These are phyloP conservation scores for Mesorhabditis belari DNA, from an alignment of 2,888 invertebrate genomes.

Conservation along the genomic window DNA sequence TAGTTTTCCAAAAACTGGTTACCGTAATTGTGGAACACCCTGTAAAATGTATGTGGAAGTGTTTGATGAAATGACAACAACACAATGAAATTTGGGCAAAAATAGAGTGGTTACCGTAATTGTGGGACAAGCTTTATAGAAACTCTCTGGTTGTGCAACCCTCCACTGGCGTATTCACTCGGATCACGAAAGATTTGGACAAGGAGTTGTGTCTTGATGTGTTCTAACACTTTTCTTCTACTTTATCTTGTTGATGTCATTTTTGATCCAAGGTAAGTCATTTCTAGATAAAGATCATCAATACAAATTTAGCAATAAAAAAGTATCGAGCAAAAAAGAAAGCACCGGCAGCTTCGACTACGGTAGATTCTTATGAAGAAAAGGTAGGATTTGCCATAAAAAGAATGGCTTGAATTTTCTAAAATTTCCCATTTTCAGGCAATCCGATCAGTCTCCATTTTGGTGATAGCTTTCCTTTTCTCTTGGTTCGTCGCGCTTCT, in stretches of 20 bases:
- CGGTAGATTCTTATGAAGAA: not conserved
- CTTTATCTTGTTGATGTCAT: not conserved
- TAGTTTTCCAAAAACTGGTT: too few species aligned
- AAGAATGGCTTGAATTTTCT: not conserved
- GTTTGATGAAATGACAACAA: too few species aligned
- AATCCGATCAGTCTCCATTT: not conserved
- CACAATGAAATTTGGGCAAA: too few species aligned
- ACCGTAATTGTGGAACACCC: too few species aligned
- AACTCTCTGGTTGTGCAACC: not conserved
- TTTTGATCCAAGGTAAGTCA: too few species aligned
- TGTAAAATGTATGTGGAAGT: too few species aligned
- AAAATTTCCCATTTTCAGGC: not conserved
- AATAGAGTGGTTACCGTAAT: too few species aligned
- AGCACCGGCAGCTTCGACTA: not conserved
- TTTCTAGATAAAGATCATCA: too few species aligned
- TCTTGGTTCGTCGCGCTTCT: not conserved
- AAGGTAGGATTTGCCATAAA: not conserved
- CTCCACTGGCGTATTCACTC: not conserved
- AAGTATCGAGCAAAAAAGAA: not conserved
- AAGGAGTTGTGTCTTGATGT: not conserved
- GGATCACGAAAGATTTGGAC: not conserved
- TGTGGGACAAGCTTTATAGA: too few species aligned
- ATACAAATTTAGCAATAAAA: not conserved
- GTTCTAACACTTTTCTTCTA: not conserved
- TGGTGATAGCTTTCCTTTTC: not conserved